Evolutionary conservation across 2,113 vertebrate genomes (phyloP).

Genomic region (Nipponia nippon): DNA sequence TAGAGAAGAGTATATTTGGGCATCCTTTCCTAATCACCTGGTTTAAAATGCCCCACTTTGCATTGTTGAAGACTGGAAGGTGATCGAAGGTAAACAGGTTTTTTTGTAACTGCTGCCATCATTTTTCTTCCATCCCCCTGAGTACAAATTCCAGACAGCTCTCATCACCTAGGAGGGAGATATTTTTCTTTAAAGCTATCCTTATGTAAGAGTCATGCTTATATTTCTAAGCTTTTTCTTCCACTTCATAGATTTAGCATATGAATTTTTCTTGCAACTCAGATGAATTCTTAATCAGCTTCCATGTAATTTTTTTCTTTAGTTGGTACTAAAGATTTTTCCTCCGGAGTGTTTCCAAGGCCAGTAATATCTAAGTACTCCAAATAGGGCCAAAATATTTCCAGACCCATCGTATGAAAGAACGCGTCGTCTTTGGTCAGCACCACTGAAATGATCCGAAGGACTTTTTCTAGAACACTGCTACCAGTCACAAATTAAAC

Average conservation of each 20-base stretch:
- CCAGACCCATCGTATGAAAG: background rate
- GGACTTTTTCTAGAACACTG: background rate
- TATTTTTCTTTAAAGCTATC: background rate
- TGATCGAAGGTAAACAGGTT: background rate
- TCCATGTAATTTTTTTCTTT: background rate
- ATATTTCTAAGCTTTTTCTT: background rate
- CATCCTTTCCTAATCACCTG: background rate
- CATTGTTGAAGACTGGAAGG: background rate
- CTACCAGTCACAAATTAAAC: background rate
- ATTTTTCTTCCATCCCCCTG: background rate
- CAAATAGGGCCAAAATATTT: background rate
- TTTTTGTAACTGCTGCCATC: background rate
- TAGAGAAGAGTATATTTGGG: background rate
- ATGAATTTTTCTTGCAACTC: background rate
- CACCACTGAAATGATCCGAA: rapidly evolving
- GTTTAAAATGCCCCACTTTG: background rate
- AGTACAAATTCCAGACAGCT: background rate
- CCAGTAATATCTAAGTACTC: background rate
- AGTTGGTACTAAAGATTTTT: background rate
- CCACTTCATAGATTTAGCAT: background rate
- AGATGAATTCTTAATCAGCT: background rate
- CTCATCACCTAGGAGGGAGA: background rate
- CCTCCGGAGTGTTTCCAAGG: background rate
- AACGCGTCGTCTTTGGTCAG: background rate
- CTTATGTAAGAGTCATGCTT: background rate